Evolutionary conservation across 2,113 vertebrate genomes (phyloP).

Genomic region (Antennarius striatus): DNA sequence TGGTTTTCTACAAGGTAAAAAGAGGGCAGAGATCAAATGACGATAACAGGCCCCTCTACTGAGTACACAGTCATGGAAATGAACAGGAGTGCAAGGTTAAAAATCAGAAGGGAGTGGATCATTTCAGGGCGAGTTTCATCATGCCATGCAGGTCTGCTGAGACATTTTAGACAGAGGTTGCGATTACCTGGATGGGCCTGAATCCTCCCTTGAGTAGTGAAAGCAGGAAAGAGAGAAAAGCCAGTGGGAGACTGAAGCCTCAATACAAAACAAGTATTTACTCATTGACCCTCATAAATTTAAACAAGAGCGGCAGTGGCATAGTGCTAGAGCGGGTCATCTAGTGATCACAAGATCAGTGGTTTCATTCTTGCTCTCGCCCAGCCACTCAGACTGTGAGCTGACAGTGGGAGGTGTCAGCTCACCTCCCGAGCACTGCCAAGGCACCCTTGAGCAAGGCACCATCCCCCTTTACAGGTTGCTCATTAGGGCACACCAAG

Average conservation of each 20-base stretch:
- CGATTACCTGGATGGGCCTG: conserved; percentile 90
- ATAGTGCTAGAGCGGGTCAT: no score
- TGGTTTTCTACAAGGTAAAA: conserved; percentile 18
- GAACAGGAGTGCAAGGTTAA: conserved; percentile 23
- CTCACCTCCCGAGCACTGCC: neutral
- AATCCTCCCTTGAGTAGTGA: conserved; percentile 99
- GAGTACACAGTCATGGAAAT: conserved; percentile 33
- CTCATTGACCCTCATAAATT: conserved; percentile 34
- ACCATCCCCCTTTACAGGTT: neutral
- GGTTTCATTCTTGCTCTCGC: neutral
- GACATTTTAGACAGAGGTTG: conserved; percentile 46
- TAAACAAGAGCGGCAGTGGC: conserved; percentile 6
- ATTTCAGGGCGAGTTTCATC: conserved; percentile 50
- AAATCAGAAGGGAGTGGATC: conserved; percentile 30
- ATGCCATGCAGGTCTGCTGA: conserved; percentile 78
- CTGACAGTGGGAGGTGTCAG: neutral
- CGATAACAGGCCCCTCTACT: conserved; percentile 9
- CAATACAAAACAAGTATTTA: conserved; percentile 41
- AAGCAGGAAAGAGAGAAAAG: conserved; percentile 97
- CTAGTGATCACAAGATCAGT: no score
- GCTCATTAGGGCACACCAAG: neutral
- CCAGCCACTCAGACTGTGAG: no score
- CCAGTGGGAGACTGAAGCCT: conserved; percentile 85
- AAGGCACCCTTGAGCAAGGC: no score
- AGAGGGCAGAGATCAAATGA: conserved; percentile 25